Conservation (phyloP, 2,888 invertebrate species). For the Fragum sueziense region DNA sequence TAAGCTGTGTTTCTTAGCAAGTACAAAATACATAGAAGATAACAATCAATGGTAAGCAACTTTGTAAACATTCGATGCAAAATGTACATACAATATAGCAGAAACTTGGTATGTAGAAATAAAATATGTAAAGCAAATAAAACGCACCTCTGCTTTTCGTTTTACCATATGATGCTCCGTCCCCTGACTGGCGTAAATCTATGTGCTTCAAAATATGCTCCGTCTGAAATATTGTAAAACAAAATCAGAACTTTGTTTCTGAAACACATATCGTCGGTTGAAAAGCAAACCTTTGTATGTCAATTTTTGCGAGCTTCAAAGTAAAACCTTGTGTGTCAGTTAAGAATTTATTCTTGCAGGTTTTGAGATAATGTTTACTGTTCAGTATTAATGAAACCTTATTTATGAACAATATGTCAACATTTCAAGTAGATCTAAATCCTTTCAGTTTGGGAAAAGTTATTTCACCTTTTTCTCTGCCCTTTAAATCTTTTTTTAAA, state of each 20-base stretch:
- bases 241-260: neutral
- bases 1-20: too few relatives aligned
- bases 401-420: too few relatives aligned
- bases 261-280: neutral
- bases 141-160: neutral
- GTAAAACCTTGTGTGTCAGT: too few relatives aligned
- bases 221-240: slow-evolving; percentile 65
- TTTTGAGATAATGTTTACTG: too few relatives aligned
- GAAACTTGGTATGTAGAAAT: too few relatives aligned
- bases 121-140: neutral
- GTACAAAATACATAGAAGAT: neutral
- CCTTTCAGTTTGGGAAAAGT: too few relatives aligned
- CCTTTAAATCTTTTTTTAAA: too few relatives aligned
- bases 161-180: slow-evolving; percentile 5
- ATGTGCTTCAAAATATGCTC: slow-evolving; percentile 80
- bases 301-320: too few relatives aligned
- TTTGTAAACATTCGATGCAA: neutral
- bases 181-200: slow-evolving; percentile 61
- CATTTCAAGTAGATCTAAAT: too few relatives aligned
- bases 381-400: too few relatives aligned
- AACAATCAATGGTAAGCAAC: neutral
- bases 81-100: neutral
- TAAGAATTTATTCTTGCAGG: neutral
- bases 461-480: too few relatives aligned
- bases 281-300: too few relatives aligned